phyloP scores from a whole-genome alignment of 2,888 invertebrate genomes.

The Cheilosia vulpina region DNA sequence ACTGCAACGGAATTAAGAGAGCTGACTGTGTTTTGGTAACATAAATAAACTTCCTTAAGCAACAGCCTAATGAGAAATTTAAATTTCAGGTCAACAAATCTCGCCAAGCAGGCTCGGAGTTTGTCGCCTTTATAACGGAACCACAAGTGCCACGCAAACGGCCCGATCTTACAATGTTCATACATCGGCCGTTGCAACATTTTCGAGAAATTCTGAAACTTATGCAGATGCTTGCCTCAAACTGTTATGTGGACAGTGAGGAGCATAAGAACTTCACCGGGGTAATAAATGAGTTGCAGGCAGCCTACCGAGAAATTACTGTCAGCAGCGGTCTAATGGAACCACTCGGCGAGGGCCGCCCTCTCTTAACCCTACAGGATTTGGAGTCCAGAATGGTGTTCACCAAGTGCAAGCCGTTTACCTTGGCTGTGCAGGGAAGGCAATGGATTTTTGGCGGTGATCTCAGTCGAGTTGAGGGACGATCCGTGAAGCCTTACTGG shows the following conservation, averaged over 20 bases:
- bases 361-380: conserved; percentile 91
- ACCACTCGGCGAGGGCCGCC: conserved; percentile 92
- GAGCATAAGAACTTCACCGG: conserved; percentile 83
- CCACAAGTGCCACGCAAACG: conserved; percentile 92
- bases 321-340: conserved; percentile 94
- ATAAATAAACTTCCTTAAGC: background rate
- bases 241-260: conserved; percentile 83
- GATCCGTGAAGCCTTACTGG: conserved; percentile 93
- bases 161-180: conserved; percentile 92
- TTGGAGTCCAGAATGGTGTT: conserved; percentile 94
- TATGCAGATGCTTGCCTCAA: conserved; percentile 85
- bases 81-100: conserved; percentile 87
- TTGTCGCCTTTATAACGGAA: conserved; percentile 91
- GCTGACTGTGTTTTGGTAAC: conserved; percentile 92
- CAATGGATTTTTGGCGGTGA: conserved; percentile 97
- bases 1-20: conserved; percentile 92
- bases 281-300: conserved; percentile 84
- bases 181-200: conserved; percentile 94
- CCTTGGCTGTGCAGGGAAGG: conserved; percentile 91
- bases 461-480: conserved; percentile 91
- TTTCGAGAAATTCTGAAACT: conserved; percentile 87
- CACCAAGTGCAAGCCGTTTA: conserved; percentile 95
- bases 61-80: background rate
- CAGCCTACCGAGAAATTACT: conserved; percentile 91
- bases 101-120: conserved; percentile 90